phyloP scores from a whole-genome alignment of 2,113 vertebrate genomes.

The Petrocephalus zakoni region DNA sequence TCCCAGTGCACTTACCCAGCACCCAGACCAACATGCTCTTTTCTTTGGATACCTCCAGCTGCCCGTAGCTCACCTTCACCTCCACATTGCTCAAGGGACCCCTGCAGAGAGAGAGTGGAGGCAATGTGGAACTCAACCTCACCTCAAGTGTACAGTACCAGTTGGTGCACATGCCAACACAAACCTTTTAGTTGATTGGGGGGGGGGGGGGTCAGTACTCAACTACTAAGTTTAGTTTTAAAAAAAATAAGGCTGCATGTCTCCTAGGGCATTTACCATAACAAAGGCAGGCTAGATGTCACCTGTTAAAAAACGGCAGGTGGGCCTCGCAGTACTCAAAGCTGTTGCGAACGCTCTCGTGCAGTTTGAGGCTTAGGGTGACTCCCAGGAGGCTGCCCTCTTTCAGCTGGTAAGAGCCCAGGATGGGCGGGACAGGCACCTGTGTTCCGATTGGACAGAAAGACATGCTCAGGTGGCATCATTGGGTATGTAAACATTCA shows the following conservation, averaged over 20 bases:
- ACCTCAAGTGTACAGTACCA: not conserved
- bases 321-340: slow-evolving; percentile 90
- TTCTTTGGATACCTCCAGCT: slow-evolving; percentile 79
- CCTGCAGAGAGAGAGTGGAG: slow-evolving; percentile 48
- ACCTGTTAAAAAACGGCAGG: slow-evolving; percentile 90
- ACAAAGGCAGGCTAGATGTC: slow-evolving; percentile 22
- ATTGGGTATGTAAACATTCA: not conserved
- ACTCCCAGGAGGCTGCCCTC: slow-evolving; percentile 73
- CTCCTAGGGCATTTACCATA: not conserved
- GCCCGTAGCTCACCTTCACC: slow-evolving; percentile 77
- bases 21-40: slow-evolving; percentile 82
- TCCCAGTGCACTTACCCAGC: slow-evolving; percentile 61
- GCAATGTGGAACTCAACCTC: not conserved
- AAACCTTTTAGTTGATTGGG: not conserved
- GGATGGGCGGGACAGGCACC: slow-evolving; percentile 88
- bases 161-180: not conserved
- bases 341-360: slow-evolving; percentile 85
- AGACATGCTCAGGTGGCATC: not conserved
- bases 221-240: no score
- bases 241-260: not conserved
- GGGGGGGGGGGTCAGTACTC: not conserved
- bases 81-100: slow-evolving; percentile 72
- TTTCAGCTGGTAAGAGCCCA: slow-evolving; percentile 78
- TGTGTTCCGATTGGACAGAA: slow-evolving; percentile 43
- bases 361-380: slow-evolving; percentile 77